Evolutionary conservation across 2,888 invertebrate genomes (phyloP), one percentile per base, ranked within the genome.

Genomic region (Tenthredo livida): DNA sequence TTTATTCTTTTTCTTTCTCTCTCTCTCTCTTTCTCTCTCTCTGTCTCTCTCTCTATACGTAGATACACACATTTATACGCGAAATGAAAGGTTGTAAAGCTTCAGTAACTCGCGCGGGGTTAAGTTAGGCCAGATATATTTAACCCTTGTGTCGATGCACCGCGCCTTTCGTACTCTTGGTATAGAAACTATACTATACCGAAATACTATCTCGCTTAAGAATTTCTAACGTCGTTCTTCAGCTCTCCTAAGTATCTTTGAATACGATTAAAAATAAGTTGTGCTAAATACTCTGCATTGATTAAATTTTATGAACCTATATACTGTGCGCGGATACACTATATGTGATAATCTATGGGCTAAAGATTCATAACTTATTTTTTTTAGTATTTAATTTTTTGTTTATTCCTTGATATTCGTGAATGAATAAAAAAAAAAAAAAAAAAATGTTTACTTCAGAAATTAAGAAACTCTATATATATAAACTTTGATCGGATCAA

Each of bases 51-150:
- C 54, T 84, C 9, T 29, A n/a, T 54, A 67, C 80, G 21, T 80
- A 33, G n/a, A 17, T 54, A 54, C 5, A 54, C 5, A n/a, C 54
- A 54, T 17, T n/a, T 17, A n/a, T 54, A 65, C 54, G 67, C 77
- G 21, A 73, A 67, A 78, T 82, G 75, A 84, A 75, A 77, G 15
- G 7, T 29, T 21, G 47, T 47, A 21, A 25, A n/a, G 47, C 25
- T 50, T 50, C 10, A 9, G 25, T n/a, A 77, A 25, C 40, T 77
- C 33, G 29, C 50, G 50, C 37, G 50, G 72, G 72, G 72, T 77
- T 77, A 61, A 72, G 72, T 85, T 85, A 47, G 83, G 83, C 65
- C 70, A 61, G 80, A 80, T 80, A 80, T 80, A 80, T 80, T 80
- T 80, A 80, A 80, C 80, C 80, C 58, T 37, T 37, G 50, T 47